Base-by-base conservation (phyloP, 2,888 invertebrate species). In the Strigamia transsilvanica region DNA sequence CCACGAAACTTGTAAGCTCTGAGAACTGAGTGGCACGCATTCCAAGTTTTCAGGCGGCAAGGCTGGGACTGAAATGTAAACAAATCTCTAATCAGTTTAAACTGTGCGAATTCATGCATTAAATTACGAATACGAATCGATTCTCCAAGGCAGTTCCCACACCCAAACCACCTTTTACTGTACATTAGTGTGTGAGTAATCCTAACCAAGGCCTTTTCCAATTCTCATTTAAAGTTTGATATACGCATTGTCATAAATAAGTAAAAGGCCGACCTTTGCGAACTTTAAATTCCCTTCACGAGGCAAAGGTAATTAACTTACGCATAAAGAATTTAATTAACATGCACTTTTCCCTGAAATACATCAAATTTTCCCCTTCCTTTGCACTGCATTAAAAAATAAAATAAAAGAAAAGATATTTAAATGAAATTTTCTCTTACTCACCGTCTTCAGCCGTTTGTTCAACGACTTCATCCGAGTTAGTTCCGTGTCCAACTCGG, bases 1-100 rank as follows among this genome's bases (percentile, higher is more conserved):
- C 89, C 89, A 90, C 18, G 87, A 85, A 13, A 89, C 86, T 82
- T 87, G 86, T 81, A 90, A 85, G 51, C 87, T 87, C 82, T 88
- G 87, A 1, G 89, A 88, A 61, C 88, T 88, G 46, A 88, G 84
- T 3, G 88, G 85, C 10, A 85, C 86, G 61, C 89, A 89, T 82
- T 87, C 86, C 9, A 89, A 87, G 38, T 87, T 87, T 83, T 86
- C 86, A 6, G 89, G 89, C 15, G 89, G 87, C 81, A 88, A 87
- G 83, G 88, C 88, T 15, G 90, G 90, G n/a, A 89, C 89, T 89
- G 85, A 1, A 85, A 84, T n/a, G 32, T 32, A 73, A 73, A 73
- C 73, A 73, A 73, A 73, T 73, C 73, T 73, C 73, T 27, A 73
- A 73, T 73, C 73, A 73, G 73, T 73, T 38, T 38, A 56, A 73